Evolutionary conservation across 2,797 vertebrate genomes (phyloP), one percentile per base, ranked within the genome.

Genomic region (Choloepus didactylus): DNA sequence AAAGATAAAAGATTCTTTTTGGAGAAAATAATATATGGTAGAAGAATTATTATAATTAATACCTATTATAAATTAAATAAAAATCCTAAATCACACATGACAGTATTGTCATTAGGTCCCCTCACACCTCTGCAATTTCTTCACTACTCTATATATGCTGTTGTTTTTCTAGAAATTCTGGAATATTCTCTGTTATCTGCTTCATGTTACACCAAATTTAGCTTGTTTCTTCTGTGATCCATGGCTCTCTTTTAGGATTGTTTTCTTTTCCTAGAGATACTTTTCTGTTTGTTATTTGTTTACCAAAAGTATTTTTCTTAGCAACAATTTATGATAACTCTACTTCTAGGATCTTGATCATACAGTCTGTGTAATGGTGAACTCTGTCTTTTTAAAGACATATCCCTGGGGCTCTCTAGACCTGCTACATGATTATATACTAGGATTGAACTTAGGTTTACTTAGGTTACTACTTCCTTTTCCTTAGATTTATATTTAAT

Each of bases 401-500:
- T 60, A 44, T 25, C 12, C 8, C 0, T n/a, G 31, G 11, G 1
- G 6, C 5, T 94, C 54, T 73, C 80, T 46, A 86, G 21, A 93
- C 3, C 21, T 81, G 4, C 16, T 70, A 10, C 11, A 2, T 83
- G 31, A 62, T 82, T 76, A 35, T 81, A 85, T 70, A 93, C 4
- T n/a, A 85, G 14, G 5, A 87, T 44, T 90, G 23, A 64, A 46
- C 29, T 54, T 96, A 77, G 29, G 1, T 72, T 66, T 79, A 25
- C 1, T 83, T 93, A 54, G 51, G 15, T 54, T 54, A 54, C 7
- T 79, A 38, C 5, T 64, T 54, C 5, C 11, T 56, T 86, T 93
- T 35, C 88, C 49, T 85, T 76, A 29, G 11, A 46, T 95, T 89
- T 75, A 9, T 73, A 73, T 80, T 94, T 64, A 90, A 66, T 70